Evolutionary conservation across 2,888 invertebrate species (phyloP), one percentile per base, ranked within the genome.

Genomic region (Drosophila paranaensis): DNA sequence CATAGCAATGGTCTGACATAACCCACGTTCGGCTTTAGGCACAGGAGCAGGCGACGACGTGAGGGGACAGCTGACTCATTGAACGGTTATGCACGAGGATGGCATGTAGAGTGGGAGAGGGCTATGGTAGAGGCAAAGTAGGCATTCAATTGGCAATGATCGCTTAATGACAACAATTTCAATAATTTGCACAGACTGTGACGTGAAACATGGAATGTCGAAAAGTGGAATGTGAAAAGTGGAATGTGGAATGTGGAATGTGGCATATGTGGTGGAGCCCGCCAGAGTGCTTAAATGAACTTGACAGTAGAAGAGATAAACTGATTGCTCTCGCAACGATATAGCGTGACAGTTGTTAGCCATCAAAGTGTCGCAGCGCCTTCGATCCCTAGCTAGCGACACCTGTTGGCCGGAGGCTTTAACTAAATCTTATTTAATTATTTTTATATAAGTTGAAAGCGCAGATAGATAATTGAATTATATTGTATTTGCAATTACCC

Each of bases 121-220:
- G 16, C 37, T 37, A 37, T 20, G n/a, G 39, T n/a, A 25, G 16
- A 25, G 33, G 45, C 48, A 43, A 42, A 63, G 65, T 61, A 60
- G 74, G 42, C 63, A 74, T 74, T 74, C 68, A 79, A 77, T 79
- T 77, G 77, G 27, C 71, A 79, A 74, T 75, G 69, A 80, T 77
- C 74, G 67, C 60, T 77, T 71, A 79, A 74, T 79, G 71, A 60
- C 80, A 79, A 67, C 74, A 71, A 80, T 80, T 77, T 77, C 62
- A 79, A 80, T 81, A 65, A 77, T 71, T 77, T 77, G 60, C 51
- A 60, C 60, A 58, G 63, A 48, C 65, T 58, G 54, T 72, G 60
- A 60, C 53, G 65, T 62, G 60, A 64, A 71, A 62, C 60, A 58
- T 53, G 55, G 54, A 55, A 55, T 55, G 54, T 55, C 42, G 50